Evolutionary conservation across 2,113 vertebrate genomes (phyloP), one percentile per base, ranked within the genome.

Genomic region (Neogobius melanostomus): DNA sequence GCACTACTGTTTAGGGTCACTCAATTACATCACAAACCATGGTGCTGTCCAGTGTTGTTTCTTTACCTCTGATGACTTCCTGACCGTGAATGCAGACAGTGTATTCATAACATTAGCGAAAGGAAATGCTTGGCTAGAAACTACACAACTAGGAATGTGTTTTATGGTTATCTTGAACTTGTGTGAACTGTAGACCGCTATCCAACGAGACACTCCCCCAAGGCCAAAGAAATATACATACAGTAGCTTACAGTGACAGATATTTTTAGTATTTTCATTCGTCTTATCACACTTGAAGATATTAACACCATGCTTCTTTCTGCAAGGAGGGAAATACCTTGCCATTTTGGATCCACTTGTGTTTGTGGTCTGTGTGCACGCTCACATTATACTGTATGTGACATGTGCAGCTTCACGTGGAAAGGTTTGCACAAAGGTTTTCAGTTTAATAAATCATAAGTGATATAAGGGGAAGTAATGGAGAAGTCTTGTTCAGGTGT

Each of bases 391-490:
- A 17, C 21, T 59, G 50, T 45, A 45, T 45, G 47, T 46, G 64
- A 71, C 53, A 54, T 64, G 74, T 6, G 47, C 56, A 8, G 63
- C 71, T 72, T 45, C 69, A 28, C 15, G 51, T 36, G 52, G 53
- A 53, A 43, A 36, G 11, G 7, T 54, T 68, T 69, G 5, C 63
- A 70, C 21, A 1, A 4, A 67, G 68, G 61, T 53, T 67, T 81
- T 36, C 42, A 78, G 76, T 78, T 68, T 71, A 66, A 82, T 85
- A 74, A 87, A 87, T 84, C 71, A 85, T 82, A 36, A 61, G 43
- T 45, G 63, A 62, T 36, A 51, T 48, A 0, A 15, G 53, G 15
- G 8, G 15, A 65, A 12, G 57, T 72, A 76, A 81, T 71, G 52
- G 71, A 0, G 2, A 48, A 69, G 56, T 75, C 56, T 75, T 86